Evolutionary conservation across 2,113 vertebrate genomes (phyloP), one percentile per base, ranked within the genome.

Genomic region (Seriola rivoliana): DNA sequence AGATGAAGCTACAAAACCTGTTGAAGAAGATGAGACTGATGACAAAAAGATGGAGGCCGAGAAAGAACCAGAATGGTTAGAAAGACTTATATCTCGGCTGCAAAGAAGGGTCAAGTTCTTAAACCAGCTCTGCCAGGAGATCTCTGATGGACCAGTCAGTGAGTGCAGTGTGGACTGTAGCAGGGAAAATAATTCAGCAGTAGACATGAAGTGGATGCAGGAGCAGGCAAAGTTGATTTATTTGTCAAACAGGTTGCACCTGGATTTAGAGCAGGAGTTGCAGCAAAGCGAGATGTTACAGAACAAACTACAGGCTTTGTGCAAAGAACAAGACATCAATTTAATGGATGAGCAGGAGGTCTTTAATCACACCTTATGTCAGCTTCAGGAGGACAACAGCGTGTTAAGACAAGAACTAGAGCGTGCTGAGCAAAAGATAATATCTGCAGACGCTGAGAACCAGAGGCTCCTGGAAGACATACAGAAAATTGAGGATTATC

Each of bases 181-280:
- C 5, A 17, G 21, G 50, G 82, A 70, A 42, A 63, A 68, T 21
- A 29, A 66, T 32, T 64, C 64, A 92, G 83, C 68, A 84, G 81
- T 60, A 80, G 94, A 93, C 92, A 90, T 96, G 23, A 95, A 93
- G 2, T 95, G 96, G 70, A 95, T 97, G 4, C 94, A 97, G 12
- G 90, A 96, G 71, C 97, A 97, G 88, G 97, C 95, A 65, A 97
- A 96, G 87, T 85, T 97, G 38, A 96, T 96, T 72, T 99, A 97
- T 0, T 75, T 97, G 0, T 94, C 95, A 12, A 96, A 96, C 85
- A 95, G 93, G 84, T 87, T 97, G 32, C 91, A 91, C 0, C 81
- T 95, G 11, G 95, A 96, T 79, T 92, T 95, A 7, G 95, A 97
- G 42, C 95, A 93, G 64, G 95, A 96, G 78, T 75, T 95, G 75